Evolutionary conservation across 2,797 vertebrate genomes (phyloP), one percentile per base, ranked within the genome.

Genomic region (Threskiornis aethiopicus): DNA sequence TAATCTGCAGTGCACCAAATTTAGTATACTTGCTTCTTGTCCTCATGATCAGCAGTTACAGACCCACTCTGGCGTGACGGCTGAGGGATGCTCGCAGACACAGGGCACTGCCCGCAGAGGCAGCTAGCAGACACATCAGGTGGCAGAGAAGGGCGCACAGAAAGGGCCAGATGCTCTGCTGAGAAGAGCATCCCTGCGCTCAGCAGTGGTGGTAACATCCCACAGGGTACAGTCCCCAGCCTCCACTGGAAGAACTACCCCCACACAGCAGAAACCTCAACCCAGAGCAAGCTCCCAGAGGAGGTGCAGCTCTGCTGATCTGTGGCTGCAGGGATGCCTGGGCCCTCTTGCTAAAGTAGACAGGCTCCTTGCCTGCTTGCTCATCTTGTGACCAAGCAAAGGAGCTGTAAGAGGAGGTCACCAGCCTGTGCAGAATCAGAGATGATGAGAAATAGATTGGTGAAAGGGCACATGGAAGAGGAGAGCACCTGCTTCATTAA

Each of bases 261-360:
- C 18, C 1, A 2, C 15, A 13, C 6, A 58, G 17, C 35, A 80
- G 22, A 77, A 10, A 9, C 8, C 16, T 46, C 6, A 5, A 65
- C 13, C 26, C n/a, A 31, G 22, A 17, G 5, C 0, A 1, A 64
- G 72, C 15, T 79, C 41, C 17, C 0, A 0, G 44, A 89, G n/a
- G 42, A 83, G 18, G 13, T 47, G 11, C 24, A 76, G 42, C 39
- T 57, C 44, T 46, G 31, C 28, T 66, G 6, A 10, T 4, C 33
- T 69, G 46, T 35, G 28, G n/a, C 17, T 52, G n/a, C 42, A 84
- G 39, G 22, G 25, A 31, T 49, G 49, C 10, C 35, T 58, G 25
- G 19, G 24, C 13, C 19, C 33, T 42, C 54, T 46, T 47, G 35
- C 17, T 55, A 64, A 67, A 15, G 10, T 33, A 59, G 11, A 6